Base-by-base conservation (phyloP, 2,797 vertebrate species). In the Alcedo atthis region DNA sequence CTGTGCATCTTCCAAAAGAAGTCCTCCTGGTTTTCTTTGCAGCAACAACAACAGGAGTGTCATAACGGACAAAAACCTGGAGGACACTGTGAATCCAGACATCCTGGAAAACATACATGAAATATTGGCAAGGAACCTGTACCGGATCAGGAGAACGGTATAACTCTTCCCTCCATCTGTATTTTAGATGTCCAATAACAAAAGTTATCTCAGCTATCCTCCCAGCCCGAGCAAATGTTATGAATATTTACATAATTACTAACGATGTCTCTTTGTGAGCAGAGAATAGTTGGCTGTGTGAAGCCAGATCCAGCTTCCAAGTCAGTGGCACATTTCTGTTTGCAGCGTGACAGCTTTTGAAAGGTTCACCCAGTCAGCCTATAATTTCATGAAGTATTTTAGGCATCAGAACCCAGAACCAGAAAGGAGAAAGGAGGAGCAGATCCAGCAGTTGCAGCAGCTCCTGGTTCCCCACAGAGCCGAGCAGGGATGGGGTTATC, bases 71-170 rank as follows among this genome's bases (percentile, higher is more conserved):
- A 59, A 96, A 96, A 95, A 97, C 95, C 1, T 67, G 87, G 94
- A 95, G 35, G 87, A 92, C 18, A 7, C 88, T 85, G 74, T 68
- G 40, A 90, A 85, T 90, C 81, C 91, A 10, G 81, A 94, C 15
- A 61, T 96, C 94, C 97, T 98, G 97, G 97, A 98, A 92, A 98
- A 98, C 66, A 98, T 98, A 93, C 96, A 98, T 73, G 97, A 97
- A 26, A 98, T 98, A 37, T 89, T 98, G 93, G 97, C 98, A 16
- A 98, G 96, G 94, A 98, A 98, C 94, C 97, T 99, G 75, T 98
- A 98, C 85, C 97, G 95, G 86, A 98, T 98, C 83, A 97, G 97
- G 94, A 98, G 97, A 91, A 98, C 96, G 96, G 98, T 98, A 96
- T 75, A 66, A 54, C 75, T 70, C 89, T 70, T 63, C 68, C 75